Conservation (phyloP, 2,797 vertebrate genomes). For the Tiaroga cobitis region DNA sequence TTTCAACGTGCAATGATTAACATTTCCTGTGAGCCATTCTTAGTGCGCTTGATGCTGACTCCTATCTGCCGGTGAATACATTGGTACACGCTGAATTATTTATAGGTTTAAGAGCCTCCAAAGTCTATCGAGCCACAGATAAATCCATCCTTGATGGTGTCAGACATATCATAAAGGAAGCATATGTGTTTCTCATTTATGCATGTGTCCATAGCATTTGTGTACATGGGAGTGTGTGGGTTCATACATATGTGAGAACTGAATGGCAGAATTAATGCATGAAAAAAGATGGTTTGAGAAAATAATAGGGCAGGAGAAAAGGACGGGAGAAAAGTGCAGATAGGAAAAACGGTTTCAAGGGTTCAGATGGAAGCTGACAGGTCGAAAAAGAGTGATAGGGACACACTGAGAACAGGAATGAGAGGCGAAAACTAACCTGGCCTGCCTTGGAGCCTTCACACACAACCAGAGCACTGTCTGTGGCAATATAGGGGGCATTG, state of each 20-base stretch:
- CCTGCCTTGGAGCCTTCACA: slow-evolving; percentile 88
- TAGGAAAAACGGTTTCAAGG: neutral
- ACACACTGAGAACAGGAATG: neutral
- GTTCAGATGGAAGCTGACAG: neutral
- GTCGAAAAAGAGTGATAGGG: neutral
- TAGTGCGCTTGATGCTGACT: slow-evolving; percentile 58
- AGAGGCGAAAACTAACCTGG: slow-evolving; percentile 78
- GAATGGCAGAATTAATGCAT: neutral
- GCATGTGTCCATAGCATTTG: neutral
- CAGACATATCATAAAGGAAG: slow-evolving; percentile 63
- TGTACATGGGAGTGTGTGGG: slow-evolving; percentile 22
- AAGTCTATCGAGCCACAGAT: slow-evolving; percentile 69
- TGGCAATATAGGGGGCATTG: slow-evolving; percentile 84
- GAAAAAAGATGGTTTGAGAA: slow-evolving; percentile 16
- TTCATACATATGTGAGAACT: slow-evolving; percentile 25
- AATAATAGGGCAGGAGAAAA: neutral
- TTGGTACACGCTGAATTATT: slow-evolving; percentile 72
- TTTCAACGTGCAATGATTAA: slow-evolving; percentile 61
- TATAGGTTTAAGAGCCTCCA: slow-evolving; percentile 72
- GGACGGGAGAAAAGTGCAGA: slow-evolving; percentile 2
- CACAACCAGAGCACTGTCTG: slow-evolving; percentile 82
- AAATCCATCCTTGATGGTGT: slow-evolving; percentile 69
- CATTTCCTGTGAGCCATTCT: slow-evolving; percentile 56
- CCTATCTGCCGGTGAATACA: slow-evolving; percentile 68
- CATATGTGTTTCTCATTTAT: slow-evolving; percentile 39